Evolutionary conservation across 1,140 invertebrate species (phyloP).

Genomic region (Asbolus verrucosus): DNA sequence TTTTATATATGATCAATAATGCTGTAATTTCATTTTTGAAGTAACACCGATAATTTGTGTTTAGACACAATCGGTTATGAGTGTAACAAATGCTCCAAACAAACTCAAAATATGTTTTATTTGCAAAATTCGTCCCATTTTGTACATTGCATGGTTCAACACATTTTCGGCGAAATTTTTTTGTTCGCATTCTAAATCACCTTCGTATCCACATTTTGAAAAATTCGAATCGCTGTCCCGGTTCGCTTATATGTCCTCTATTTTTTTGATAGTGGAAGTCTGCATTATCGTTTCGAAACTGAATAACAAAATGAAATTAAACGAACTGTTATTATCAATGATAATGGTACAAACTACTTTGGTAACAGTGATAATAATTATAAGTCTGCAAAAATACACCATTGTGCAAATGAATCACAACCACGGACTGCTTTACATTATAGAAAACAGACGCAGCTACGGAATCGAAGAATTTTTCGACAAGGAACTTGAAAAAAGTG

Average conservation of each 20-base stretch:
- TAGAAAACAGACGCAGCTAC: conserved; percentile 16
- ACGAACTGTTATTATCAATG: conserved; percentile 5
- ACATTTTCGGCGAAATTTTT: conserved; percentile 2
- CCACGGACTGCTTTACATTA: conserved; percentile 3
- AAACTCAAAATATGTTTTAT: conserved; percentile 6
- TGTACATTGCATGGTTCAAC: conserved; percentile 2
- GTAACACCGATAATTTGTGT: too few relatives aligned
- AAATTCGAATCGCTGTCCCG: background rate
- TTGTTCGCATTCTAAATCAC: background rate
- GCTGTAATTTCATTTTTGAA: too few relatives aligned
- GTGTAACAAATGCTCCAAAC: background rate
- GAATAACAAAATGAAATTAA: background rate
- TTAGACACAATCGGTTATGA: background rate
- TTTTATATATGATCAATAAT: too few relatives aligned
- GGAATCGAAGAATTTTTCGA: conserved; percentile 2
- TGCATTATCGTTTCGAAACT: background rate
- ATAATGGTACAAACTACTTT: conserved; percentile 9
- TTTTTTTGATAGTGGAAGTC: background rate
- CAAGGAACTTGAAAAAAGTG: background rate
- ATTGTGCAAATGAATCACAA: background rate
- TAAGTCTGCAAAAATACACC: background rate
- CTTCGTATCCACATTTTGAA: conserved; percentile 9
- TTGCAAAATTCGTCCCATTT: conserved; percentile 10
- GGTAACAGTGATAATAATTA: background rate
- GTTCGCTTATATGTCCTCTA: background rate